Evolutionary conservation across 2,113 vertebrate genomes (phyloP).

Genomic region (Scalopus aquaticus): DNA sequence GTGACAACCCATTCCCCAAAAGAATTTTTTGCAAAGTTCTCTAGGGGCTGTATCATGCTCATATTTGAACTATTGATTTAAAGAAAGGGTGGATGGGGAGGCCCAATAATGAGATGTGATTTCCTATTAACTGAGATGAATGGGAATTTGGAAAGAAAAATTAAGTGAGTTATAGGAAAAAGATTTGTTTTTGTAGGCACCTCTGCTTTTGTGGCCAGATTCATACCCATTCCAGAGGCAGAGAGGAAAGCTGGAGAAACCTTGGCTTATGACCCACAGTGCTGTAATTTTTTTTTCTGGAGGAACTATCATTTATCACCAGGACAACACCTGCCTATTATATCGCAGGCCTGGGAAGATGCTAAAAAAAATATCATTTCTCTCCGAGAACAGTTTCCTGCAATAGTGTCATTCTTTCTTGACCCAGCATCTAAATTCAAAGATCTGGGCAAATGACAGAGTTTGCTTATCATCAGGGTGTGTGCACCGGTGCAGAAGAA

Average conservation of each 20-base stretch:
- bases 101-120: neutral
- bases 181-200: neutral
- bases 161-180: neutral
- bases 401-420: slow-evolving; percentile 78
- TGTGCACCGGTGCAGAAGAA: slow-evolving; percentile 82
- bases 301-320: slow-evolving; percentile 66
- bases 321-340: slow-evolving; percentile 67
- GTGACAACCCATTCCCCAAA: neutral
- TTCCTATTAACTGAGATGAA: neutral
- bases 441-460: slow-evolving; percentile 82
- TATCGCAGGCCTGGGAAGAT: slow-evolving; percentile 49
- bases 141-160: neutral
- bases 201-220: neutral
- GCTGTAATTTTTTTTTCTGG: slow-evolving; percentile 2
- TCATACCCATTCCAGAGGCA: neutral
- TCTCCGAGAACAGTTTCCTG: slow-evolving; percentile 80
- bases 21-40: neutral
- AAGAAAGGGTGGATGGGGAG: neutral
- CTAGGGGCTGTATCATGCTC: neutral
- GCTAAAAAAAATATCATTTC: slow-evolving; percentile 71
- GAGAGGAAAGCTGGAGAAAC: neutral
- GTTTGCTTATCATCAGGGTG: slow-evolving; percentile 73
- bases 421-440: slow-evolving; percentile 83
- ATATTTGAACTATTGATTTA: neutral
- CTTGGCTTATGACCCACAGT: neutral